phyloP scores from a whole-genome alignment of 2,113 vertebrate species.

The Lynx canadensis region DNA sequence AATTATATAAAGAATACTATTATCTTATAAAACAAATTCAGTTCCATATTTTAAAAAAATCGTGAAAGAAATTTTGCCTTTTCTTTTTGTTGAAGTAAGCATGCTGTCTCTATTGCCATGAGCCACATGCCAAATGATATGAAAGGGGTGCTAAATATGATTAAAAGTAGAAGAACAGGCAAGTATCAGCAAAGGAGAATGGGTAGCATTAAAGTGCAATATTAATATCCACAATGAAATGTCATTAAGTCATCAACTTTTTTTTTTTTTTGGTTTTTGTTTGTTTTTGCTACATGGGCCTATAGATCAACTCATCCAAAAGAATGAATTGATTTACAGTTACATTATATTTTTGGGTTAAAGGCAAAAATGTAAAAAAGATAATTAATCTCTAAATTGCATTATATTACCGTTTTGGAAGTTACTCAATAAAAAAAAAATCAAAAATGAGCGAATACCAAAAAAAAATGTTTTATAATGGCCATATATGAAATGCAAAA shows the following conservation, averaged over 20 bases:
- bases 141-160: not conserved
- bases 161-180: not conserved
- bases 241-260: not conserved
- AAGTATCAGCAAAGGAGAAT: not conserved
- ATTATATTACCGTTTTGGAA: not conserved
- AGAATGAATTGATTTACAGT: not conserved
- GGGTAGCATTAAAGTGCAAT: not conserved
- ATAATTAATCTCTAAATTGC: not conserved
- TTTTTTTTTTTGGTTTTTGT: too few species aligned
- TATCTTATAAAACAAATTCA: not conserved
- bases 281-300: not conserved
- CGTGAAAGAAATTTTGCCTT: not conserved
- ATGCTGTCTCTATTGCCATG: not conserved
- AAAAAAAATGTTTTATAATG: not conserved
- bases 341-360: not conserved
- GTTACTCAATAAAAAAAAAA: slow-evolving; percentile 14
- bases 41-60: not conserved
- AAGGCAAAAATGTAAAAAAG: not conserved
- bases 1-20: not conserved
- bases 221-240: not conserved
- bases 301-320: not conserved
- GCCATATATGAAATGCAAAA: not conserved
- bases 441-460: not conserved
- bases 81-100: not conserved
- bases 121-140: not conserved